Evolutionary conservation across 2,888 invertebrate species (phyloP), one percentile per base, ranked within the genome.

Genomic region (Cryptophagus acutangulus): DNA sequence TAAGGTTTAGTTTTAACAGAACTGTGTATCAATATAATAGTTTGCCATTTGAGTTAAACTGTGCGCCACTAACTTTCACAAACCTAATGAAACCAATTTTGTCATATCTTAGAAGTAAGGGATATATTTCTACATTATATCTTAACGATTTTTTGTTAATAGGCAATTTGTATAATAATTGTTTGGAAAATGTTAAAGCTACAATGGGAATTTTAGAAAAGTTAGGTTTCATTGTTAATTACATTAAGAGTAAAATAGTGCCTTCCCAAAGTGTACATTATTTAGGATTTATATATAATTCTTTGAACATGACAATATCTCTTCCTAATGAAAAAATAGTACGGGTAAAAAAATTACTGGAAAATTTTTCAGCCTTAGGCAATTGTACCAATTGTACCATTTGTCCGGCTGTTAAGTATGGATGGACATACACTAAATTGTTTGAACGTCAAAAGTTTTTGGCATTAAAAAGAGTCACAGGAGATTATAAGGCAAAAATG

Each of bases 91-190:
- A 36, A 13, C 25, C 25, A 26, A 36, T 49, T 9, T 17, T 53
- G 3, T 25, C 30, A 15, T 20, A 17, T 14, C 30, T 50, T 14
- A 38, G 48, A 36, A 25, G 33, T 30, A 15, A 30, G 37, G 46
- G 47, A 12, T 39, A 40, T 6, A 9, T 38, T n/a, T 48, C 49
- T 13, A 42, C 45, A 1, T 31, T 50, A 3, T 51, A 52, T 26
- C 37, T 53, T 25, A 51, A 54, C 36, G 51, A 53, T 36, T 43
- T 51, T 39, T 33, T 53, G 8, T 16, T 51, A 8, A 31, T 51
- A 9, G 51, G 38, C 6, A 29, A 35, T n/a, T 26, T 36, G 13
- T 35, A 41, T 29, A 13, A 18, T 12, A 40, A 33, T 10, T 48
- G 36, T 18, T 6, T 12, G 25, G 16, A 12, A 30, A 45, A 47